Conservation (phyloP, 2,888 invertebrate species). For the Adineta ricciae region DNA sequence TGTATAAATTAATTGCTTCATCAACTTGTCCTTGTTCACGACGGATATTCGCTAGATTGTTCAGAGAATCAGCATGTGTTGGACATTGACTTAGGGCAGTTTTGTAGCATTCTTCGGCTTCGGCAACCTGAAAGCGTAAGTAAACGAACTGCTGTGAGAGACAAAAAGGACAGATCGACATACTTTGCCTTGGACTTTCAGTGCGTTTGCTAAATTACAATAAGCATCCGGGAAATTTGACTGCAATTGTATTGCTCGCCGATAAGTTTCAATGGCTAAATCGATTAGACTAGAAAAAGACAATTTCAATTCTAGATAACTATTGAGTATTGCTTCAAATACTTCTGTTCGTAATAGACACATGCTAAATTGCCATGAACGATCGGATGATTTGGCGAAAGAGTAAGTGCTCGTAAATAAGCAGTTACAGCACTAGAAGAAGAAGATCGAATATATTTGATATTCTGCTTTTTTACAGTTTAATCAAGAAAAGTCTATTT, state of each 20-base stretch:
- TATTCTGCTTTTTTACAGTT: background rate
- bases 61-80: slow-evolving; percentile 92
- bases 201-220: slow-evolving; percentile 94
- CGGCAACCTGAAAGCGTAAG: slow-evolving; percentile 52
- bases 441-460: slow-evolving; percentile 35
- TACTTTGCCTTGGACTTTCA: slow-evolving; percentile 89
- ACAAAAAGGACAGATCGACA: background rate
- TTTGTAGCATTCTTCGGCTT: slow-evolving; percentile 94
- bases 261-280: slow-evolving; percentile 92
- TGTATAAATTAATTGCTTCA: slow-evolving; percentile 83
- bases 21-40: slow-evolving; percentile 88
- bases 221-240: slow-evolving; percentile 98
- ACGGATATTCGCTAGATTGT: slow-evolving; percentile 94
- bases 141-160: no score
- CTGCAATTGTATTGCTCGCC: slow-evolving; percentile 88
- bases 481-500: slow-evolving; percentile 36
- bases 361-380: slow-evolving; percentile 96
- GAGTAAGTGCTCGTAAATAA: slow-evolving; percentile 82
- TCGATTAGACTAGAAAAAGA: slow-evolving; percentile 54
- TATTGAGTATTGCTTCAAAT: slow-evolving; percentile 36
- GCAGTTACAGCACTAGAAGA: slow-evolving; percentile 84
- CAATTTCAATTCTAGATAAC: no score
- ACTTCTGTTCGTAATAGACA: slow-evolving; percentile 96
- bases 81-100: slow-evolving; percentile 84
- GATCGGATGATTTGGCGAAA: slow-evolving; percentile 89